These are phyloP conservation scores for Phoenicopterus ruber DNA, from an alignment of 2,113 vertebrate species.

Conservation along the genomic window DNA sequence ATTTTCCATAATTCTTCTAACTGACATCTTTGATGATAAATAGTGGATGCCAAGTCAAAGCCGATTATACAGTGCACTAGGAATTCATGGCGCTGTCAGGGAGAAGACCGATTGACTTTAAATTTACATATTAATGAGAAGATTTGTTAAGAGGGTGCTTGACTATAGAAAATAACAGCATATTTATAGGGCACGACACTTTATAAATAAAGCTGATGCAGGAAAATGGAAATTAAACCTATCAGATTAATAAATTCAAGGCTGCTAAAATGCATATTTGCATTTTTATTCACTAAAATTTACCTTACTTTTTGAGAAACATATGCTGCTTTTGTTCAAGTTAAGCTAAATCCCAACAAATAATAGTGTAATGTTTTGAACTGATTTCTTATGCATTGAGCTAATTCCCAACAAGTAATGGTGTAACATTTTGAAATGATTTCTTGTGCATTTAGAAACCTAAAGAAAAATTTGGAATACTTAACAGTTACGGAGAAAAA, in stretches of 20 bases:
- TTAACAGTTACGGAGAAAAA: background rate
- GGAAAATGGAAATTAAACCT: constrained; percentile 99
- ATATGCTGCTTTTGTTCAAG: constrained; percentile 31
- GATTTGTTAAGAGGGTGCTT: constrained; percentile 98
- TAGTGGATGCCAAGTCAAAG: constrained; percentile 94
- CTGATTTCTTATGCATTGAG: background rate
- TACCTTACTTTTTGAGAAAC: constrained; percentile 58
- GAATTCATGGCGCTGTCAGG: constrained; percentile 91
- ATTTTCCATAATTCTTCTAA: constrained; percentile 86
- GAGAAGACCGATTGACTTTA: constrained; percentile 98
- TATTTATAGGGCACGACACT: constrained; percentile 99
- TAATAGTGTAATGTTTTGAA: background rate
- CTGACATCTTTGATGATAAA: constrained; percentile 90
- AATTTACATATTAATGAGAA: constrained; percentile 99
- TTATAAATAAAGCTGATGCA: constrained; percentile 99
- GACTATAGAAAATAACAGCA: constrained; percentile 95
- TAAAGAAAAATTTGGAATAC: background rate
- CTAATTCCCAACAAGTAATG: constrained; percentile 47
- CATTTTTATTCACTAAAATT: constrained; percentile 89
- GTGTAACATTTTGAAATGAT: background rate
- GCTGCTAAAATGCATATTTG: constrained; percentile 91
- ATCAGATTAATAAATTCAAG: constrained; percentile 99
- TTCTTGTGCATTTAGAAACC: background rate
- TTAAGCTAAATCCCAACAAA: constrained; percentile 50
- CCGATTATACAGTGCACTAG: constrained; percentile 94